Base-by-base conservation (phyloP, 2,113 vertebrate genomes). In the Ramphastos sulfuratus region DNA sequence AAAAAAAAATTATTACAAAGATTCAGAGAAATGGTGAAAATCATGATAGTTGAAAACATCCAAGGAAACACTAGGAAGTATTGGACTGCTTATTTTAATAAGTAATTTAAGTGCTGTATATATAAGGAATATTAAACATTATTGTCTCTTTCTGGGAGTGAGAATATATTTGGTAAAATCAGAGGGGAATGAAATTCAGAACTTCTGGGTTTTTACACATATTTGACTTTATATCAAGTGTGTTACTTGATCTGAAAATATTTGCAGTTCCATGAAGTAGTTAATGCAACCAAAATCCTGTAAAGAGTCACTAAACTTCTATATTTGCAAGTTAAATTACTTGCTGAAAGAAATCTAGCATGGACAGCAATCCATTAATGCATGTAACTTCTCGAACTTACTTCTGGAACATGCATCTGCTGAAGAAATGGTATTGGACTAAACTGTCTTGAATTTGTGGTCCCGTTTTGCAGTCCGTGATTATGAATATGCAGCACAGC, bases 51-150 rank as follows among this genome's bases (percentile, higher is more conserved):
- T 86, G 46, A 50, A 93, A 87, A 60, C 30, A 35, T 35, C 9
- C 0, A 0, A 75, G 37, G 59, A 54, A 85, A 35, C 65, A 70
- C 24, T 73, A 67, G 55, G 16, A 42, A 42, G 30, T 71, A 24
- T n/a, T 39, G 23, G 37, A 59, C 35, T 76, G 12, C 30, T 87
- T 91, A 21, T 66, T 91, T 14, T 66, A 35, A 50, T 60, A 48
- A 74, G n/a, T 25, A 66, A 0, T 56, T 0, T 7, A 50, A 66
- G 15, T 82, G 46, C 59, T 80, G 7, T 33, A 21, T 77, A 2
- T 37, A 3, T 84, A 65, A 64, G 66, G 23, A 71, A 27, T 64
- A 30, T 30, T 56, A 52, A 42, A 20, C 12, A 17, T 37, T 10
- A 10, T 61, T 70, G 15, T 48, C 28, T 37, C 7, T 64, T 74